Base-by-base conservation (phyloP, 1,140 invertebrate genomes). In the Pomacea maculata region DNA sequence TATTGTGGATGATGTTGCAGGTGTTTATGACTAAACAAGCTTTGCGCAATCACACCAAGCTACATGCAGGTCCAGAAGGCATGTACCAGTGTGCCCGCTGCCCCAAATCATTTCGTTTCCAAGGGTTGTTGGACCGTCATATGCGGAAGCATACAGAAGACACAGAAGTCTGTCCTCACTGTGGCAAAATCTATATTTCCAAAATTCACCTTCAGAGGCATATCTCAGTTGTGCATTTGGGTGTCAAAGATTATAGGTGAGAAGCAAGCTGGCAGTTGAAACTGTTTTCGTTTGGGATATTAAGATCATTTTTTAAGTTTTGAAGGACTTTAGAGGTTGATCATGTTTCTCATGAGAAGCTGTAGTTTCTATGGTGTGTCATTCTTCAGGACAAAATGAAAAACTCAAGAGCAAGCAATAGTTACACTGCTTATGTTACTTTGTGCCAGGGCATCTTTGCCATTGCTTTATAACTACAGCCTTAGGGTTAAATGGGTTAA, bases 201-300 rank as follows among this genome's bases (percentile, higher is more conserved):
- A 80, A 76, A 63, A 29, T 68, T 29, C 64, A 75, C 34, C 64
- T 80, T 7, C 61, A 80, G 79, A 72, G 79, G 7, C 79, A 80
- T 64, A 75, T 80, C 52, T 74, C 64, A 55, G 79, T 80, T 3
- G 64, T 57, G 8, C 79, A 80, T 52, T 19, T 75, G 57, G 79
- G 79, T 10, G 63, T 80, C 63, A 80, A 80, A n/a, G 79, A 80
- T 52, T 80, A 80, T 73, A 78, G 77, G 77, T 78, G 57, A 61
- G 15, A 61, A 61, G 57, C 57, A 61, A 14, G 57, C 15, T 61
- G 57, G 15, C 57, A 61, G 15, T 17, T 61, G 57, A 17, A 11
- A 11, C 15, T 11, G 15, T 61, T 11, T 61, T 61, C 57, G 34
- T 45, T 45, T 45, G 25, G 25, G 25, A 25, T 25, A 25, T 25